phyloP scores from a whole-genome alignment of 2,888 invertebrate species.

The Sturmia bella region DNA sequence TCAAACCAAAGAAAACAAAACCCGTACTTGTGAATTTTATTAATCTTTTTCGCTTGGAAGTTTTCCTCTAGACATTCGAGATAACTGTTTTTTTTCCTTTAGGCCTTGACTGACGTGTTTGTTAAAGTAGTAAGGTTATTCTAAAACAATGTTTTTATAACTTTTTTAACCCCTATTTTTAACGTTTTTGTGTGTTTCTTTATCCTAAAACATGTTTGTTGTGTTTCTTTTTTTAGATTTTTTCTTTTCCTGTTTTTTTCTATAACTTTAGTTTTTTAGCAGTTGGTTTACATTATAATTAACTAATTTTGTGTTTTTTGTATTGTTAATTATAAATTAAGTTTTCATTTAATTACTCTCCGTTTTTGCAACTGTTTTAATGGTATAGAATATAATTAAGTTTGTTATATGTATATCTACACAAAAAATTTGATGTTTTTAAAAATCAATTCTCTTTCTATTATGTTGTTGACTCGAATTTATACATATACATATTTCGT shows the following conservation, averaged over 20 bases:
- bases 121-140: slow-evolving; percentile 66
- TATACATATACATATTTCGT: slow-evolving; percentile 67
- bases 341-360: slow-evolving; percentile 64
- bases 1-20: slow-evolving; percentile 62
- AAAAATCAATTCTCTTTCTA: slow-evolving; percentile 63
- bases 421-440: slow-evolving; percentile 62
- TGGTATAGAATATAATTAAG: slow-evolving; percentile 59
- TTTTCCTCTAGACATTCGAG: slow-evolving; percentile 16
- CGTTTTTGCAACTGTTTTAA: slow-evolving; percentile 67
- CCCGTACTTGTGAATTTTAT: slow-evolving; percentile 2
- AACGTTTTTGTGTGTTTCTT: slow-evolving; percentile 60
- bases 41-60: slow-evolving; percentile 61
- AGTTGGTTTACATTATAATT: slow-evolving; percentile 73
- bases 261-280: slow-evolving; percentile 72
- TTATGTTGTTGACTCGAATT: slow-evolving; percentile 70
- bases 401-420: slow-evolving; percentile 43
- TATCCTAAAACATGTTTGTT: slow-evolving; percentile 66
- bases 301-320: slow-evolving; percentile 68
- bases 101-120: slow-evolving; percentile 51
- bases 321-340: slow-evolving; percentile 66
- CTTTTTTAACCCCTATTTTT: slow-evolving; percentile 68
- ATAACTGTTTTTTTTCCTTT: slow-evolving; percentile 27
- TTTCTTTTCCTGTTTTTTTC: slow-evolving; percentile 60
- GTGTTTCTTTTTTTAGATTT: slow-evolving; percentile 65
- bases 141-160: slow-evolving; percentile 61